A percentile compares a stretch with the other conserved stretches of the same genome.
Conservation (phyloP, 1,140 invertebrate genomes). For the Drosophila orena region DNA sequence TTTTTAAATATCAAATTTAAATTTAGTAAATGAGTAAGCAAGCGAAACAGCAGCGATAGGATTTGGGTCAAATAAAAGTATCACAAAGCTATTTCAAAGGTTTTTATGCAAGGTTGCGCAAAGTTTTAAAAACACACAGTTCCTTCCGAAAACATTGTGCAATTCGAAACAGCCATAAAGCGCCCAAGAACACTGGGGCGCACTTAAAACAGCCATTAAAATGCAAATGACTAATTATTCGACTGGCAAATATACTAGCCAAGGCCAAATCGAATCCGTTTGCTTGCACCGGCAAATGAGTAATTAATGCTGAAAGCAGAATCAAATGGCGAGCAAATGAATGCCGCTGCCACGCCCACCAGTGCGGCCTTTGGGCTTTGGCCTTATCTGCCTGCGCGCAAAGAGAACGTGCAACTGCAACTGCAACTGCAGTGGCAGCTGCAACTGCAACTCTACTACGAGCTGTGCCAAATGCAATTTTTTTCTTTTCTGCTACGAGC, state of each 20-base stretch:
- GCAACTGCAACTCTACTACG: constrained; percentile 43
- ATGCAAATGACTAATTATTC: constrained; percentile 1
- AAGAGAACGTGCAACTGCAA: constrained; percentile 46
- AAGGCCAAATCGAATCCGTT: constrained; percentile 38
- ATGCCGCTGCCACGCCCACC: constrained; percentile 58
- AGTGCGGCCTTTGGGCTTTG: constrained; percentile 1
- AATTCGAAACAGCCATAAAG: background rate
- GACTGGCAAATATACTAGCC: background rate
- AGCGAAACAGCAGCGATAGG: no score
- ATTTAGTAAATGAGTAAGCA: background rate
- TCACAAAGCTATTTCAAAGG: background rate
- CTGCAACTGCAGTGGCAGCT: constrained; percentile 36
- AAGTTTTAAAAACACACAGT: background rate
- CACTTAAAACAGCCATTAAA: background rate
- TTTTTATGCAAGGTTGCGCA: background rate
- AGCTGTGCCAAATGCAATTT: constrained; percentile 30
- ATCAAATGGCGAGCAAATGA: constrained; percentile 55
- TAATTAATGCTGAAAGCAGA: constrained; percentile 49
- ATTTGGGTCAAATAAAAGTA: background rate
- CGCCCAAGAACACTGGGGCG: background rate
- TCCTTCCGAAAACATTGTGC: background rate
- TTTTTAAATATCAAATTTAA: background rate
- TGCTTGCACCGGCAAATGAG: constrained; percentile 33
- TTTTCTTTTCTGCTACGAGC: constrained; percentile 60
- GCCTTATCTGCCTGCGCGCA: constrained; percentile 32